A percentile compares a stretch with the other conserved stretches of the same genome.
Conservation (phyloP, 2,113 vertebrate species). For the Butorides virescens region DNA sequence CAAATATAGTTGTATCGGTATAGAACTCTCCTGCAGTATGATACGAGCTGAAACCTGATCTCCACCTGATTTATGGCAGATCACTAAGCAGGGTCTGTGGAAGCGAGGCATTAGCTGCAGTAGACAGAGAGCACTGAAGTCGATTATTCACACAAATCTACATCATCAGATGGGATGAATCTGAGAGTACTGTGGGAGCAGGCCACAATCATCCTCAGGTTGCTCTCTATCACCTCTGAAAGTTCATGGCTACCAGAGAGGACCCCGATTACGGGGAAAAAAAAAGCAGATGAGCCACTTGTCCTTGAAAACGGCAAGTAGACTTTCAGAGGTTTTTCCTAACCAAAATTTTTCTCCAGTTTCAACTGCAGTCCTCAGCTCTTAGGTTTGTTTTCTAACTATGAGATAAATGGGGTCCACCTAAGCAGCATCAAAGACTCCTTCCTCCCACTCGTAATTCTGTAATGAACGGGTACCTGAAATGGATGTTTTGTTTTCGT, state of each 20-base stretch:
- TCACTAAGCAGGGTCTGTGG: background rate
- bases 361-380: background rate
- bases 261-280: rapidly evolving
- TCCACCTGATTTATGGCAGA: background rate
- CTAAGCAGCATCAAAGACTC: background rate
- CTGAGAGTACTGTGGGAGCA: background rate
- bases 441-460: background rate
- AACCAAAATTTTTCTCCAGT: background rate
- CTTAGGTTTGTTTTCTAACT: background rate
- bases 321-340: background rate
- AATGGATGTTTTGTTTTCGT: background rate
- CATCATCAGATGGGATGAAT: no score
- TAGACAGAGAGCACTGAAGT: background rate
- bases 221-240: background rate
- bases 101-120: background rate
- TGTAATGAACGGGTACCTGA: background rate
- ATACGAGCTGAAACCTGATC: background rate
- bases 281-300: background rate
- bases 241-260: background rate
- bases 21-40: background rate
- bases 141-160: background rate
- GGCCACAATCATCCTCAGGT: background rate
- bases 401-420: background rate
- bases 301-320: background rate
- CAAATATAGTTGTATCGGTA: rapidly evolving